Conservation (phyloP, 2,888 invertebrate genomes). For the Brenthis daphne region DNA sequence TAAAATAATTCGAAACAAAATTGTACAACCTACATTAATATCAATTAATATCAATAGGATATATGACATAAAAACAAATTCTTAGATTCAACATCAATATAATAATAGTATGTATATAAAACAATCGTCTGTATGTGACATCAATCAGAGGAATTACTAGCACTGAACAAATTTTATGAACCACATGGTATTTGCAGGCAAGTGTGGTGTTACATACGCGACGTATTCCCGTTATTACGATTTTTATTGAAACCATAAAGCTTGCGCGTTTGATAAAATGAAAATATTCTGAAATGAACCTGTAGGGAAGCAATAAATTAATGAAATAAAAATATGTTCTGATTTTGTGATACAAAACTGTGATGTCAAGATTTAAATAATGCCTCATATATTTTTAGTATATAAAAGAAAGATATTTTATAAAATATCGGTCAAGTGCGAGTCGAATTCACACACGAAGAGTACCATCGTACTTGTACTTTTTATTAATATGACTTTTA, state of each 20-base stretch:
- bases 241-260: constrained; percentile 30
- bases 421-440: too few species aligned
- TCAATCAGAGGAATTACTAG: constrained; percentile 14
- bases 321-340: constrained; percentile 15
- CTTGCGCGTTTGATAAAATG: constrained; percentile 19
- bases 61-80: too few species aligned
- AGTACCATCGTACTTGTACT: too few species aligned
- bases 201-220: constrained; percentile 16
- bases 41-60: too few species aligned
- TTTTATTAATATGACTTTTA: too few species aligned
- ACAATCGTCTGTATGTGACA: background rate
- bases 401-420: too few species aligned
- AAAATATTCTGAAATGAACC: constrained; percentile 19
- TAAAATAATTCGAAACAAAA: too few species aligned
- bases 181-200: constrained; percentile 14
- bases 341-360: constrained; percentile 10
- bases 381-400: background rate
- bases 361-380: constrained; percentile 1
- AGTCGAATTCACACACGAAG: too few species aligned
- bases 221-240: constrained; percentile 24
- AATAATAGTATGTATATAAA: background rate
- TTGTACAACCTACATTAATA: too few species aligned
- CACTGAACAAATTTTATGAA: constrained; percentile 12
- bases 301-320: constrained; percentile 19
- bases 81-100: too few species aligned